Evolutionary conservation across 2,888 invertebrate genomes (phyloP), one percentile per base, ranked within the genome.

Genomic region (Serrognathus titanus): DNA sequence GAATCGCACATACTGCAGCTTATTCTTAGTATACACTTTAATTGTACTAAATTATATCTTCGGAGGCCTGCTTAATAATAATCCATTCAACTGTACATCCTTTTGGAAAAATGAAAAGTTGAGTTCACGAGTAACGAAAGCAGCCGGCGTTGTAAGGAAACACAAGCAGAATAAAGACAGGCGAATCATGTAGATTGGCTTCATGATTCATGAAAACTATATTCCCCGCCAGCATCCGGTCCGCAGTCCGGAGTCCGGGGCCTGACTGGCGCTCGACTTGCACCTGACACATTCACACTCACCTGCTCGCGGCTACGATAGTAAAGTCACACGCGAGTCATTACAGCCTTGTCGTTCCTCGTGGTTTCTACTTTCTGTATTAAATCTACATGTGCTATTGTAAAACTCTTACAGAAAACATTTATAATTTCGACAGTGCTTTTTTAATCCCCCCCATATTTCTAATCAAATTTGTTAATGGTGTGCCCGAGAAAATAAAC

Each of bases 151-250:
- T 31, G 24, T 31, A 31, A 16, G 16, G 16, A 16, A 16, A 16
- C 16, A 16, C 16, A 16, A 16, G 43, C 12, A 16, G 9, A 20
- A 43, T 43, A 43, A 20, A 43, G 43, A 43, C 12, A 43, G 43
- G 20, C 43, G 10, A 16, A 20, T 43, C 20, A 43, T 12, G 11
- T 35, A 31, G 35, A 48, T 37, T 37, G n/a, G 37, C 36, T 58
- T 53, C 54, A 45, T 52, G 53, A 35, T 51, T 58, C 52, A 16
- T 56, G 55, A 57, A 55, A 56, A 52, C 48, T 58, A 43, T 50
- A 48, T 58, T 57, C 59, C 63, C 60, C 63, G 57, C 59, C 59
- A 59, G 59, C 61, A 64, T 64, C 63, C 63, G 63, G 62, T 59
- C 57, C 45, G 55, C 36, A 51, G 48, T 58, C 58, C 58, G 57